These are phyloP conservation scores for Diaprepes abbreviatus DNA, from an alignment of 2,888 invertebrate species.

Conservation along the genomic window DNA sequence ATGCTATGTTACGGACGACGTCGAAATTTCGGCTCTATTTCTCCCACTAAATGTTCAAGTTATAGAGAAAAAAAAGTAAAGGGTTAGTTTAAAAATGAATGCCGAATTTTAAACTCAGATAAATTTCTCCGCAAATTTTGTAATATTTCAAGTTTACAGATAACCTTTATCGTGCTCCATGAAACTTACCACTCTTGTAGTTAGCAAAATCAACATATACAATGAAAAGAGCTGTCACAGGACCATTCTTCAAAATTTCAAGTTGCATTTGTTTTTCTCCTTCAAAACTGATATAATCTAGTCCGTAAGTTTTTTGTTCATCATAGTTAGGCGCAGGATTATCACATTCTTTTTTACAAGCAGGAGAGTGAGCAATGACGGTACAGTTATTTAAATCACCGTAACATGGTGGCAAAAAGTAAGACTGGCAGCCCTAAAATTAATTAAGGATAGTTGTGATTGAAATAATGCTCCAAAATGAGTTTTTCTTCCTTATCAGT, in stretches of 20 bases:
- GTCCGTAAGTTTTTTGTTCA: constrained; percentile 10
- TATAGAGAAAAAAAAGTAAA: too few relatives aligned
- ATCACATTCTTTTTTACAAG: constrained; percentile 23
- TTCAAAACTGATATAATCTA: neutral
- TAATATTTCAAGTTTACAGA: too few relatives aligned
- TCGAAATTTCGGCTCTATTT: too few relatives aligned
- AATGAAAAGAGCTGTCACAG: constrained; percentile 87
- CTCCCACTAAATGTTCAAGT: too few relatives aligned
- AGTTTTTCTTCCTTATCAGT: too few relatives aligned
- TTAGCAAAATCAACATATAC: constrained; percentile 82
- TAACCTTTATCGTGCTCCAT: too few relatives aligned
- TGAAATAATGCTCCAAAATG: too few relatives aligned
- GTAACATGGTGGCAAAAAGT: constrained; percentile 34
- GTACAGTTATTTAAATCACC: constrained; percentile 8
- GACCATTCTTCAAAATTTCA: constrained; percentile 86
- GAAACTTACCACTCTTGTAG: constrained; percentile 5
- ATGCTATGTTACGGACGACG: too few relatives aligned
- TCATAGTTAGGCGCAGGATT: constrained; percentile 7
- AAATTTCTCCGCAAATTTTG: too few relatives aligned
- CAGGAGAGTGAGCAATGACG: constrained; percentile 26
- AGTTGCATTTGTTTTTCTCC: constrained; percentile 74
- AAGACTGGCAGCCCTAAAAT: constrained; percentile 25
- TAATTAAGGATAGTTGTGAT: too few relatives aligned
- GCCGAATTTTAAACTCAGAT: too few relatives aligned
- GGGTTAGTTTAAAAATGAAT: too few relatives aligned